Base-by-base conservation (phyloP, 2,888 invertebrate species). In the Anarsia innoxiella region DNA sequence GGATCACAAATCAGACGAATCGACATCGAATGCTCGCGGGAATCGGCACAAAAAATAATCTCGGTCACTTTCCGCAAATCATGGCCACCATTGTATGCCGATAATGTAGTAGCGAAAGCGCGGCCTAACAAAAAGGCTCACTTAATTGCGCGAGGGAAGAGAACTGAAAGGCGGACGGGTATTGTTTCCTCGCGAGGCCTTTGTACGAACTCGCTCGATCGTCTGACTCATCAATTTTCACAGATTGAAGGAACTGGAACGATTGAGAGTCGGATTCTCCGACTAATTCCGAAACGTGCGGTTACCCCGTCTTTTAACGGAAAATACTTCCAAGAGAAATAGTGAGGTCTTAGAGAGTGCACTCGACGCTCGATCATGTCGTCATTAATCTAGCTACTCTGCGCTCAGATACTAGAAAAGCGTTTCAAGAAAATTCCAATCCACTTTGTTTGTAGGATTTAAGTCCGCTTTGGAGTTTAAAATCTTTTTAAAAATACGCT, bases 81-180 rank as follows among this genome's bases (percentile, higher is more conserved):
- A 84, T 75, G 65, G 63, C 64, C 52, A 61, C 71, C 71, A 77
- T 84, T 84, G 83, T 83, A 68, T 66, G 55, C 65, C 65, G 67
- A 77, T 82, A 82, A 83, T 80, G 72, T 74, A 79, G 75, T 77
- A 64, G 68, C 62, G 67, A 63, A 70, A 72, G 60, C 67, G 67
- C 53, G 58, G 51, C 52, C 57, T 60, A 70, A 73, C 79, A 80
- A 77, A 84, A 82, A 84, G 77, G 68, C 65, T 70, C 75, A 71
- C 75, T 78, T 82, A 84, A 84, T 84, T 82, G 82, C 73, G 56
- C 62, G 60, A 56, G 72, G 79, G 77, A 70, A 71, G 70, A 66
- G 55, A 65, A 59, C 56, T 74, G 78, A 76, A 76, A 75, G 74
- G 66, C 63, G 64, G 52, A 38, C 46, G 53, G 53, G 56, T 58